phyloP scores from a whole-genome alignment of 2,888 invertebrate species.

The Diaphora mendica region DNA sequence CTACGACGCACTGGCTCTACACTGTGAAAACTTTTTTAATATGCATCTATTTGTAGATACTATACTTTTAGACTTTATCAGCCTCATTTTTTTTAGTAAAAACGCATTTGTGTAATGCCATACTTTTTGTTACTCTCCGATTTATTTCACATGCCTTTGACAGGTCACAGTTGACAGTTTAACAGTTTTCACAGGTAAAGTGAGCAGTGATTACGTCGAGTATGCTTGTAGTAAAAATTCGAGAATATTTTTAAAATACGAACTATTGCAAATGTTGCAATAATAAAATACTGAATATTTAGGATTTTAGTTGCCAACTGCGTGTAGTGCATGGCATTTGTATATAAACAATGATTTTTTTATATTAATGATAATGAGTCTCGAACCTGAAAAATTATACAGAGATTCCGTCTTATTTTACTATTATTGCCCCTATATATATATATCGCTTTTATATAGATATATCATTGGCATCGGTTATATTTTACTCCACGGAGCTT shows the following conservation, averaged over 20 bases:
- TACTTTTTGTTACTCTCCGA: slow-evolving; percentile 29
- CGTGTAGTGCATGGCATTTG: slow-evolving; percentile 49
- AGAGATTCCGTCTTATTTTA: slow-evolving; percentile 58
- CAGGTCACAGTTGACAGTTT: slow-evolving; percentile 44
- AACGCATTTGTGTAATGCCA: slow-evolving; percentile 28
- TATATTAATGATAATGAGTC: slow-evolving; percentile 38
- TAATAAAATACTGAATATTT: slow-evolving; percentile 49
- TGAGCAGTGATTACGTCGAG: slow-evolving; percentile 50
- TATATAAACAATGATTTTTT: slow-evolving; percentile 58
- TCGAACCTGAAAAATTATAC: slow-evolving; percentile 58
- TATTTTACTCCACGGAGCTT: slow-evolving; percentile 57
- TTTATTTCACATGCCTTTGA: slow-evolving; percentile 44
- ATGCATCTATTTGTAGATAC: slow-evolving; percentile 47
- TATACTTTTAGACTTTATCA: slow-evolving; percentile 35
- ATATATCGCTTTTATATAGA: slow-evolving; percentile 51
- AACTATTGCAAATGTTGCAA: slow-evolving; percentile 41
- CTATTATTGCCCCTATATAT: slow-evolving; percentile 43
- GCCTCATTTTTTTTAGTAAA: slow-evolving; percentile 32
- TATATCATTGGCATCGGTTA: slow-evolving; percentile 44
- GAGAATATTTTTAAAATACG: slow-evolving; percentile 46
- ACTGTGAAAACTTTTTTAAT: slow-evolving; percentile 61
- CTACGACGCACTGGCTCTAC: slow-evolving; percentile 61
- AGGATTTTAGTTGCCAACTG: slow-evolving; percentile 50
- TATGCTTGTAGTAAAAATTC: slow-evolving; percentile 53
- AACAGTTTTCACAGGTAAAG: slow-evolving; percentile 55